A percentile compares a stretch with the other conserved stretches of the same genome.
phyloP scores from a whole-genome alignment of 2,888 invertebrate species.

The Diarsia mendica region DNA sequence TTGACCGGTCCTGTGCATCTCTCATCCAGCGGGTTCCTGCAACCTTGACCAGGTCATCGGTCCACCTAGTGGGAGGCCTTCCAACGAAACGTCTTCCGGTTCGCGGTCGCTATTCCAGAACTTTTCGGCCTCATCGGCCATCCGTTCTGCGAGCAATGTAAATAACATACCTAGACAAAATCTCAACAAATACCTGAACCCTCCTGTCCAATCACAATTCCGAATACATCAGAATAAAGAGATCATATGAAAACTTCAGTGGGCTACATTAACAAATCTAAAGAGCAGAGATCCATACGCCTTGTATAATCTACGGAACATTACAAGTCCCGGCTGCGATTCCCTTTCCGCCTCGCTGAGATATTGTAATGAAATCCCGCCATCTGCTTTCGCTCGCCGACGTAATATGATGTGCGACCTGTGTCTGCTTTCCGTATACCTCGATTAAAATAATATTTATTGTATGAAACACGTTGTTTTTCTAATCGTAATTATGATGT shows the following conservation, averaged over 20 bases:
- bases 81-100: too few species aligned
- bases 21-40: too few species aligned
- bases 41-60: too few species aligned
- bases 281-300: constrained; percentile 77
- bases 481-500: constrained; percentile 51
- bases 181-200: not conserved
- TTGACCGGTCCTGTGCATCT: too few species aligned
- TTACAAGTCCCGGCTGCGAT: constrained; percentile 83
- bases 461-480: constrained; percentile 51
- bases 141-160: too few species aligned
- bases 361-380: constrained; percentile 88
- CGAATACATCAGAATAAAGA: constrained; percentile 49
- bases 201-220: not conserved
- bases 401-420: constrained; percentile 82
- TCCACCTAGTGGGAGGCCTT: too few species aligned
- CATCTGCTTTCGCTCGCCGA: constrained; percentile 87
- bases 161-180: constrained; percentile 1
- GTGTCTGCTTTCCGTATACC: constrained; percentile 78
- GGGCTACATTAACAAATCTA: constrained; percentile 74
- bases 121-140: too few species aligned
- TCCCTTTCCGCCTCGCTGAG: constrained; percentile 83
- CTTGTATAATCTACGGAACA: constrained; percentile 82
- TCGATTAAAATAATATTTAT: constrained; percentile 74
- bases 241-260: constrained; percentile 58
- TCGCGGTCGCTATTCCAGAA: too few species aligned